A percentile compares a stretch with the other conserved stretches of the same genome.
Conservation (phyloP, 2,888 invertebrate genomes). For the Cyclophora albipunctata region DNA sequence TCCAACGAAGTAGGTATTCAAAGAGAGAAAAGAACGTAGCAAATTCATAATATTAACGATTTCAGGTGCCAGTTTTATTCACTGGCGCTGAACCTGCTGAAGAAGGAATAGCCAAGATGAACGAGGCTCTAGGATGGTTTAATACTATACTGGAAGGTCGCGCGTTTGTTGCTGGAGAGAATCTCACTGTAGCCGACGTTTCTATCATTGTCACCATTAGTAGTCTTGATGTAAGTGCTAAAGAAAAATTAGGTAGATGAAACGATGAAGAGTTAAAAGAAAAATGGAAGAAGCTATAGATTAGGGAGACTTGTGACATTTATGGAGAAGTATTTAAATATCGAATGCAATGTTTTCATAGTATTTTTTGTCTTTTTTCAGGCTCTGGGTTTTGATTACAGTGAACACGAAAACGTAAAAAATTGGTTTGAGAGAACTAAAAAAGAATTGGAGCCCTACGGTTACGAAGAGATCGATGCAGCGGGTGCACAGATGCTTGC, state of each 20-base stretch:
- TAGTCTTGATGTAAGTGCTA: constrained; percentile 71
- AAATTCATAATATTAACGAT: too few species aligned
- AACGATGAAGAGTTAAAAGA: neutral
- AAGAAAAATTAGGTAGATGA: neutral
- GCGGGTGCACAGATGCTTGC: constrained; percentile 74
- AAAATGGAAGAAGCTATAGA: too few species aligned
- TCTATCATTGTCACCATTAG: constrained; percentile 76
- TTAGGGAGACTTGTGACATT: too few species aligned
- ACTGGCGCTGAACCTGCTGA: constrained; percentile 50
- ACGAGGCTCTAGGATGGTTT: constrained; percentile 76
- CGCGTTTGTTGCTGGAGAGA: constrained; percentile 80
- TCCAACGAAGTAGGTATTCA: too few species aligned
- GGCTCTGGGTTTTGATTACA: constrained; percentile 73
- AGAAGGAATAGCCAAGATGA: constrained; percentile 67
- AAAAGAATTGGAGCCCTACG: constrained; percentile 77
- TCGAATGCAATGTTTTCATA: too few species aligned
- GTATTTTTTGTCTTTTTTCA: constrained; percentile 31
- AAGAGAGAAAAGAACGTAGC: too few species aligned
- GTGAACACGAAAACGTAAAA: constrained; percentile 71
- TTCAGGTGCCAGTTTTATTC: constrained; percentile 69
- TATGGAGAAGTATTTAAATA: too few species aligned
- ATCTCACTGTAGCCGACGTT: constrained; percentile 82
- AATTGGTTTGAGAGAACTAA: constrained; percentile 82
- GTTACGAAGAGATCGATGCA: constrained; percentile 80
- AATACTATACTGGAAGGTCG: constrained; percentile 74